Evolutionary conservation across 2,888 invertebrate species (phyloP), one percentile per base, ranked within the genome.

Genomic region (Exocentrus adspersus): DNA sequence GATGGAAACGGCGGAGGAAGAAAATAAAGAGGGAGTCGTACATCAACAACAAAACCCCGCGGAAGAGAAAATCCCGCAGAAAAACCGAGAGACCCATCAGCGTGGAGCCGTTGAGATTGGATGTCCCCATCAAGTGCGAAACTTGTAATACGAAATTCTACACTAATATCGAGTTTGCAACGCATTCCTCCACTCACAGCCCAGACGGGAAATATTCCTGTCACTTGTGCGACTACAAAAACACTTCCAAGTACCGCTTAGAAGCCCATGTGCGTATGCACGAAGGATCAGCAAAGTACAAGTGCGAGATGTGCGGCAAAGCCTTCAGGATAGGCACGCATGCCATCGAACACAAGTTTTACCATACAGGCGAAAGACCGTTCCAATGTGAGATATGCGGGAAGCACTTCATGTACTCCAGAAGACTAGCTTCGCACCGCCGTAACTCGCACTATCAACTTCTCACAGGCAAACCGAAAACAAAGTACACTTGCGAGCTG

Each of bases 61-160:
- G 30, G 1, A 19, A 45, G 14, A 21, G 32, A 12, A 57, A 57
- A 21, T 46, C 46, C 4, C 46, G 46, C 10, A 46, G 30, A 19
- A 57, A 57, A 57, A 57, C 30, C 0, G 57, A 57, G 14, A 57
- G 42, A 32, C 24, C 57, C 57, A 2, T 62, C 1, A 51, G 53
- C 12, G 62, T 65, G 0, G 51, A 51, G 30, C 73, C 75, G 6
- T 64, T 68, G 5, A 65, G 70, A 45, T 77, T 56, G 77, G 79
- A 52, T 71, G 69, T 71, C 3, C 82, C 84, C 2, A 84, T 86
- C 48, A 83, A 85, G 50, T 87, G 87, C 64, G 84, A 85, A 60
- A 64, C 84, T 51, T 87, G 87, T 43, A 84, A 84, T 1, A 83
- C 85, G 62, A 78, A 83, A 5, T 87, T 85, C 66, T 85, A 84